Percentiles rank a stretch among this genome's conserved stretches.
phyloP scores from a whole-genome alignment of 2,797 vertebrate genomes.

The Threskiornis aethiopicus region DNA sequence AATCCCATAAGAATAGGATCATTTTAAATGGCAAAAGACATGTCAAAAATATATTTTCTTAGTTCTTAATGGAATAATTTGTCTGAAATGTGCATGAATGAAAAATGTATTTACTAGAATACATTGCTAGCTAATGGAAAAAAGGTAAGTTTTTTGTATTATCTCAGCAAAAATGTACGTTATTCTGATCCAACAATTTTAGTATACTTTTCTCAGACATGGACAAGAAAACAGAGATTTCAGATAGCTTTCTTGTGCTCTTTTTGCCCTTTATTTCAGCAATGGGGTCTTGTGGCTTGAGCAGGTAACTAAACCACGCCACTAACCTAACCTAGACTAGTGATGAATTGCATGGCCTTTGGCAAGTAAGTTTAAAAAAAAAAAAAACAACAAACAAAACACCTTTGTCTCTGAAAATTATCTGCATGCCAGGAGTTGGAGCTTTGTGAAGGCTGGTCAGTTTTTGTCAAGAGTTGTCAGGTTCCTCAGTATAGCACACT shows the following conservation, averaged over 20 bases:
- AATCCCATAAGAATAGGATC: not conserved
- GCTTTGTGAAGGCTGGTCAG: not conserved
- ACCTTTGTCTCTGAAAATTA: not conserved
- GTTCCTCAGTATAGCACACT: not conserved
- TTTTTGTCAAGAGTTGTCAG: not conserved
- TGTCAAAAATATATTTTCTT: slow-evolving; percentile 10
- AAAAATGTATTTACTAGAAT: not conserved
- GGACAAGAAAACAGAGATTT: not conserved
- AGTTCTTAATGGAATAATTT: slow-evolving; percentile 12
- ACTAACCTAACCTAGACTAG: not conserved
- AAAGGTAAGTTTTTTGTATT: not conserved
- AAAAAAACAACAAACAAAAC: not conserved
- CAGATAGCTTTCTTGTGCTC: not conserved
- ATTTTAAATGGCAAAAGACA: slow-evolving; percentile 28
- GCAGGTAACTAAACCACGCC: not conserved
- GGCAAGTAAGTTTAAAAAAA: not conserved
- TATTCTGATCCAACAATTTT: not conserved
- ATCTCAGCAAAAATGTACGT: not conserved
- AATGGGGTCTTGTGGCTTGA: not conserved
- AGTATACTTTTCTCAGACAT: not conserved
- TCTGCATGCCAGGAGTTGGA: not conserved
- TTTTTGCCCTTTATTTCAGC: not conserved
- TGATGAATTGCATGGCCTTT: not conserved
- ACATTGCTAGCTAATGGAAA: not conserved
- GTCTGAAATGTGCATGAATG: not conserved